Conservation (phyloP, 2,113 vertebrate genomes). For the Cyanoramphus novaezelandiae region DNA sequence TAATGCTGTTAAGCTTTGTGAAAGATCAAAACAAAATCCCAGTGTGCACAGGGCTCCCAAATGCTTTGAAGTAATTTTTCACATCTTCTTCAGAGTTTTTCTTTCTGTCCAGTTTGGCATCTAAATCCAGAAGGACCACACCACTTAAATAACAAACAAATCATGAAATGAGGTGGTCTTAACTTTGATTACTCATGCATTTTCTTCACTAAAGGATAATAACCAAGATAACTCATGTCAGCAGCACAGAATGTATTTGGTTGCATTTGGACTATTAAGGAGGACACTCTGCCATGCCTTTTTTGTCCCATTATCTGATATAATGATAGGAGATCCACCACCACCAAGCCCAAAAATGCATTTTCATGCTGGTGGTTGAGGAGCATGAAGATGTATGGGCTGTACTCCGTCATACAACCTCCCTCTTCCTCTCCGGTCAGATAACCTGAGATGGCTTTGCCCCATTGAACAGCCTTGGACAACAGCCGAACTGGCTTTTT, state of each 20-base stretch:
- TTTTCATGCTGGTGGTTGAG: background rate
- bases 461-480: background rate
- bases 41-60: background rate
- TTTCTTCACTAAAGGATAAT: background rate
- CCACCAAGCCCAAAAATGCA: background rate
- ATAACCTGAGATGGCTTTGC: background rate
- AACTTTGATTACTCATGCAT: background rate
- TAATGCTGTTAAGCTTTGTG: background rate
- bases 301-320: background rate
- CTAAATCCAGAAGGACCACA: background rate
- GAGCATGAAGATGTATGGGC: background rate
- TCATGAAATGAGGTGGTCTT: background rate
- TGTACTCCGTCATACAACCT: background rate
- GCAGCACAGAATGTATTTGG: background rate
- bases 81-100: background rate
- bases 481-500: background rate
- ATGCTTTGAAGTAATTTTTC: background rate
- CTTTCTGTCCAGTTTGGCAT: background rate
- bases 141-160: background rate
- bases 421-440: background rate
- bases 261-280: background rate
- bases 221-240: fast-evolving
- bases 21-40: conserved; percentile 4
- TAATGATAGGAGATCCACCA: fast-evolving
- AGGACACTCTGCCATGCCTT: background rate